Base-by-base conservation (phyloP, 2,113 vertebrate species). In the Orthochromis malagaraziensis region DNA sequence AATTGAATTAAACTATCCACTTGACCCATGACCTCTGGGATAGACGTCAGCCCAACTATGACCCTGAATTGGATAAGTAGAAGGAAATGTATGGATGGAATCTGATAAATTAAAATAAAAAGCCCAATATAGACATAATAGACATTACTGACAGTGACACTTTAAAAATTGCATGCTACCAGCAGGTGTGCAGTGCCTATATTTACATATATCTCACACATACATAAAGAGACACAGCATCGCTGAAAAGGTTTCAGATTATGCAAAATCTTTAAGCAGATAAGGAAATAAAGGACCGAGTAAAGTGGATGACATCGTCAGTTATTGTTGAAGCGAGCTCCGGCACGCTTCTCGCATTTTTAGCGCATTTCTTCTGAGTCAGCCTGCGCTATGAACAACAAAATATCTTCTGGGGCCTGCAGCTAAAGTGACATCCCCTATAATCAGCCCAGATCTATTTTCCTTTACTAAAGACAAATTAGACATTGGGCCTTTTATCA, bases 401-500 rank as follows among this genome's bases (percentile, higher is more conserved):
- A 87, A 83, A 75, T 11, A 60, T 84, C 60, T 65, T 12, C 58
- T 7, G 73, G 11, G 77, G 60, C 81, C n/a, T 60, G 70, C 51
- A 7, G 85, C 85, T 73, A 80, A 87, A 79, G 42, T 88, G 85
- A 89, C 91, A 90, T 82, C 45, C 45, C 9, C 65, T 40, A 42
- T 89, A 87, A 94, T 93, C 79, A 89, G 79, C 58, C 9, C 3
- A 63, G 80, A 88, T 87, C 75, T 70, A 60, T 85, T 89, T 91
- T 84, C 47, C 68, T 49, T 89, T 33, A 26, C 82, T 6, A 45
- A 88, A 91, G 84, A 85, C 86, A 88, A 89, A 84, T 89, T 75
- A 88, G 84, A 91, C 87, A 80, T 77, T 47, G 51, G 79, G 86
- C 83, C 79, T 87, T 93, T 91, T 91, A 90, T 90, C 79, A 31